Evolutionary conservation across 2,113 vertebrate species (phyloP).

Genomic region (Ammodytes marinus): DNA sequence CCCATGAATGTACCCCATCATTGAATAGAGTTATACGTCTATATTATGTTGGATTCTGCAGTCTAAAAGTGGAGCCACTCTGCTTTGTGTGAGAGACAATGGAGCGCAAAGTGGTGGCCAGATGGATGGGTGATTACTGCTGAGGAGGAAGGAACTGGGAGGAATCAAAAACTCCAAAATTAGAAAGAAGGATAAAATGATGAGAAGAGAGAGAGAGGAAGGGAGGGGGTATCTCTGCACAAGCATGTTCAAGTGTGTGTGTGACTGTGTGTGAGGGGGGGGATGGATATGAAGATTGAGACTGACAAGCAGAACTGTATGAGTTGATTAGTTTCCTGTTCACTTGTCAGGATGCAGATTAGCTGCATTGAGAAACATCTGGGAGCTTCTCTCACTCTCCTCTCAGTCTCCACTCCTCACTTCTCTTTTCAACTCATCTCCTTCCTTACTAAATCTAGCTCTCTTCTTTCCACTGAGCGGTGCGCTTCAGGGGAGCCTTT

Average conservation of each 20-base stretch:
- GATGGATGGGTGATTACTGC: conserved; percentile 73
- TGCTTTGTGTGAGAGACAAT: conserved; percentile 34
- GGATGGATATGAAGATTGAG: conserved; percentile 53
- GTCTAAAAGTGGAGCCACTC: conserved; percentile 37
- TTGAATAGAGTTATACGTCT: neutral
- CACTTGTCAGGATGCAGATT: conserved; percentile 85
- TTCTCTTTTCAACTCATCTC: conserved; percentile 41
- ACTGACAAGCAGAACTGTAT: conserved; percentile 78
- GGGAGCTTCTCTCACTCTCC: conserved; percentile 71
- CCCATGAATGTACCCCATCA: neutral
- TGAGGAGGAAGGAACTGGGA: conserved; percentile 59
- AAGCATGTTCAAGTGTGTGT: conserved; percentile 1
- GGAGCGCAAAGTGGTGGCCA: conserved; percentile 55
- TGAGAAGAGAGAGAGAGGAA: conserved; percentile 5
- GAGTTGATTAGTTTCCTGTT: conserved; percentile 83
- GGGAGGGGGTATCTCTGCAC: conserved; percentile 24
- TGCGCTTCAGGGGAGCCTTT: no score
- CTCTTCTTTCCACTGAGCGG: neutral
- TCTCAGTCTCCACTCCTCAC: conserved; percentile 30
- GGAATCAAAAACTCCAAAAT: conserved; percentile 68
- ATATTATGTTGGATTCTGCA: neutral
- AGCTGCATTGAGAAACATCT: conserved; percentile 85
- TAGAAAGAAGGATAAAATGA: conserved; percentile 69
- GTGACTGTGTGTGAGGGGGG: conserved; percentile 22
- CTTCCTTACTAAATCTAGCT: conserved; percentile 22